Evolutionary conservation across 2,888 invertebrate genomes (phyloP), one percentile per base, ranked within the genome.

Genomic region (Hoplodrina ambigua): DNA sequence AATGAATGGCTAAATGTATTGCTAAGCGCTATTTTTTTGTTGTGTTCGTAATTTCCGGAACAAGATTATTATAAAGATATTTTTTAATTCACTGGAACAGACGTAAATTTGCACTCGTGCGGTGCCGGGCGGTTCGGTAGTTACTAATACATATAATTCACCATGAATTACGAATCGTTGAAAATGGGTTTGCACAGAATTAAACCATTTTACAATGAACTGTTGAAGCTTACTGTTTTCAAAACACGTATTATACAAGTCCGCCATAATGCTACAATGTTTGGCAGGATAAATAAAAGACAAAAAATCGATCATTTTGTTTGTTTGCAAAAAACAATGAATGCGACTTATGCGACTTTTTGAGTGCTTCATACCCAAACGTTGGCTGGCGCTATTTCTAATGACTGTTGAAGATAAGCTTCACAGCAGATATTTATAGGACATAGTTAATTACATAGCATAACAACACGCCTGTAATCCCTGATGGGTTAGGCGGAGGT

Each of bases 161-260:
- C 56, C 50, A 41, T 52, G 60, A 78, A 78, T 33, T 72, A 79
- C 67, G 76, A 76, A 74, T 57, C 55, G 41, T 53, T 55, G 46
- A 60, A 30, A 66, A 73, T 61, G 10, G 41, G 13, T 61, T 17
- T 25, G 41, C 17, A 15, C 61, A 72, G 46, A 60, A 53, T 60
- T 53, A 60, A 63, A 71, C 46, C 15, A 61, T 30, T 72, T 75
- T 25, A 69, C 53, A 52, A 57, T 61, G 49, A 49, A 71, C 49
- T 57, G n/a, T 54, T 68, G 33, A 69, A 66, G 55, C 56, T 60
- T 50, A 62, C 49, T 50, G 30, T 46, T 68, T 46, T 56, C 58
- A 49, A 55, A 77, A 57, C 25, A 64, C 13, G 65, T 65, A 62
- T 75, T 76, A 76, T 56, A 59, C 53, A 53, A n/a, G 50, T 46